These are phyloP conservation scores for Puntigrus tetrazona DNA, from an alignment of 2,113 vertebrate species.

Conservation along the genomic window DNA sequence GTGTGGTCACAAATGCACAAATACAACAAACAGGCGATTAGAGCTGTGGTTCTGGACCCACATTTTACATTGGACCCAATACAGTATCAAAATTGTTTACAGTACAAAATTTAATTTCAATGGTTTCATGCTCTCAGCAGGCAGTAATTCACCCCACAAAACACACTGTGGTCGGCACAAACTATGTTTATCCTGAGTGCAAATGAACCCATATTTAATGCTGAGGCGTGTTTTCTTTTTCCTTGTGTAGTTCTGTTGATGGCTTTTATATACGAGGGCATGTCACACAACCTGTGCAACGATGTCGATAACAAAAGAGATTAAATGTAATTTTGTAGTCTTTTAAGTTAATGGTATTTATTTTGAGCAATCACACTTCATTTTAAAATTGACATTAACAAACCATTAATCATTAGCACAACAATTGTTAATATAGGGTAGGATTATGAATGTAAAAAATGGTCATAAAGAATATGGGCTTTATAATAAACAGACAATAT, in stretches of 20 bases:
- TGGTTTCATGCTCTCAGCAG: slow-evolving; percentile 9
- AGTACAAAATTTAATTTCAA: background rate
- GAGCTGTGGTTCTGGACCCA: slow-evolving; percentile 17
- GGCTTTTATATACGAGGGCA: background rate
- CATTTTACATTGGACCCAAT: background rate
- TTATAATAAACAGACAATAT: too few species aligned
- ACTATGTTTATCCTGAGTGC: slow-evolving; percentile 5
- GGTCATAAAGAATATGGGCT: too few species aligned
- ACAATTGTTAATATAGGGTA: too few species aligned
- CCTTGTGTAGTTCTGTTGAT: background rate
- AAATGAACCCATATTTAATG: background rate
- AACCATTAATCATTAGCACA: too few species aligned
- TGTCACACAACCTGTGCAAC: background rate
- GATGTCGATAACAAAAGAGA: background rate
- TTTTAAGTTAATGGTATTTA: too few species aligned
- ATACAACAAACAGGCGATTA: slow-evolving; percentile 14
- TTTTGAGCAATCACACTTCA: too few species aligned
- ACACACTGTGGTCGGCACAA: background rate
- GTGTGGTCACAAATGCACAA: slow-evolving; percentile 31
- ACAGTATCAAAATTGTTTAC: slow-evolving; percentile 13
- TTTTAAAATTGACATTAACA: too few species aligned
- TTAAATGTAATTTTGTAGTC: background rate
- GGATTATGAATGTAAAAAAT: too few species aligned
- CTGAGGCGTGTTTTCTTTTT: background rate
- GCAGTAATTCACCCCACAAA: background rate